These are phyloP conservation scores for Hipposideros armiger DNA, from an alignment of 2,113 vertebrate species.

Conservation along the genomic window DNA sequence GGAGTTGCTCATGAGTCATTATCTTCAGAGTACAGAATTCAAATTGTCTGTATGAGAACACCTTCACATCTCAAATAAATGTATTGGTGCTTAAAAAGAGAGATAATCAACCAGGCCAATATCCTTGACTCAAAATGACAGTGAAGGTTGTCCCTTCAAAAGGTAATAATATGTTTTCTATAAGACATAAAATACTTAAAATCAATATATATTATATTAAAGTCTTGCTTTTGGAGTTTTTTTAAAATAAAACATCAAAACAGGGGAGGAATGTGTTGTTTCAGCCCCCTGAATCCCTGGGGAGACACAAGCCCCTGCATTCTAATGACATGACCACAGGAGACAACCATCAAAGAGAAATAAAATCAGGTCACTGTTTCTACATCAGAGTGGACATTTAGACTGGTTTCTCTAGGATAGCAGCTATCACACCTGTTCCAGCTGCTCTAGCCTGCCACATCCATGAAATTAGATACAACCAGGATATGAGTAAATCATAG, in stretches of 20 bases:
- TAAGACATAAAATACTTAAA: neutral
- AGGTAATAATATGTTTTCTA: constrained; percentile 51
- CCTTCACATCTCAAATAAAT: constrained; percentile 47
- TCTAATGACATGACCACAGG: neutral
- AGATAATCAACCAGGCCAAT: neutral
- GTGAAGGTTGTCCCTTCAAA: constrained; percentile 33
- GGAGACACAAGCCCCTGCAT: neutral
- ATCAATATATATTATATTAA: constrained; percentile 71
- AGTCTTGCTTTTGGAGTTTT: neutral
- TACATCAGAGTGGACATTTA: neutral
- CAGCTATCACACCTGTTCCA: neutral
- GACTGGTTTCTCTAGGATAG: neutral
- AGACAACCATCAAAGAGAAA: neutral
- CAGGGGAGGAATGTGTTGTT: constrained; percentile 15
- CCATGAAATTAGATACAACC: neutral
- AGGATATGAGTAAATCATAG: neutral
- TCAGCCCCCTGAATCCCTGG: neutral
- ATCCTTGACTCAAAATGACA: constrained; percentile 56
- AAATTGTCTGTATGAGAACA: neutral
- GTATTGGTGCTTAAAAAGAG: neutral
- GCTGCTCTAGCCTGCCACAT: neutral
- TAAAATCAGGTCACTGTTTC: neutral
- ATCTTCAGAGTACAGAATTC: neutral
- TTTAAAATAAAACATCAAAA: constrained; percentile 57
- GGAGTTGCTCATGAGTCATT: neutral